Conservation (phyloP, 2,797 vertebrate species). For the Muscicapa striata region DNA sequence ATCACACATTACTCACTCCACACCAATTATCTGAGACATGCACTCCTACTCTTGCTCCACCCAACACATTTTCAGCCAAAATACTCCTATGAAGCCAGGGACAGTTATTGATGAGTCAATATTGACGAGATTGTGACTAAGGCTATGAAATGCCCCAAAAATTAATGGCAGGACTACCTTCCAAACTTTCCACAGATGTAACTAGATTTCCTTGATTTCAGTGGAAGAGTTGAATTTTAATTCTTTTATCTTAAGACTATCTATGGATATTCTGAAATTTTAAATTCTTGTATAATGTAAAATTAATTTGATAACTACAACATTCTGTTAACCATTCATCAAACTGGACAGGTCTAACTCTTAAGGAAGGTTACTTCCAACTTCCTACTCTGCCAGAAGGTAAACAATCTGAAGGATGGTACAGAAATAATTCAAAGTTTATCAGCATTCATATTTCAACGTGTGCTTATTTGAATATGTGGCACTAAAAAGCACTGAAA, state of each 20-base stretch:
- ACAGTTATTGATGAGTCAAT: neutral
- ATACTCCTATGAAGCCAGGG: neutral
- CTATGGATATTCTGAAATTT: neutral
- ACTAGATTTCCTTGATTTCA: neutral
- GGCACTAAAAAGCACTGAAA: neutral
- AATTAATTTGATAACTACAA: neutral
- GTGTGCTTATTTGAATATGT: neutral
- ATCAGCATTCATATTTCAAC: neutral
- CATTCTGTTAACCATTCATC: neutral
- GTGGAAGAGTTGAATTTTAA: neutral
- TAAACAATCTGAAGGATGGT: neutral
- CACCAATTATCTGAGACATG: neutral
- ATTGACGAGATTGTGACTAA: neutral
- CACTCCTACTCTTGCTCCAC: neutral
- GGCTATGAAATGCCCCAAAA: neutral
- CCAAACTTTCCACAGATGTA: neutral
- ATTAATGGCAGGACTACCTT: neutral
- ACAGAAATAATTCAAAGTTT: neutral
- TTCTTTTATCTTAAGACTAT: neutral
- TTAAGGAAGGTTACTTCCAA: neutral
- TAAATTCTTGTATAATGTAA: neutral
- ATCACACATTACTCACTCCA: neutral
- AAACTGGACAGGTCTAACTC: neutral
- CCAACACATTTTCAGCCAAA: neutral
- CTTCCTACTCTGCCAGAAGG: neutral